Evolutionary conservation across 2,888 invertebrate genomes (phyloP).

Genomic region (Loripinus fragilis): DNA sequence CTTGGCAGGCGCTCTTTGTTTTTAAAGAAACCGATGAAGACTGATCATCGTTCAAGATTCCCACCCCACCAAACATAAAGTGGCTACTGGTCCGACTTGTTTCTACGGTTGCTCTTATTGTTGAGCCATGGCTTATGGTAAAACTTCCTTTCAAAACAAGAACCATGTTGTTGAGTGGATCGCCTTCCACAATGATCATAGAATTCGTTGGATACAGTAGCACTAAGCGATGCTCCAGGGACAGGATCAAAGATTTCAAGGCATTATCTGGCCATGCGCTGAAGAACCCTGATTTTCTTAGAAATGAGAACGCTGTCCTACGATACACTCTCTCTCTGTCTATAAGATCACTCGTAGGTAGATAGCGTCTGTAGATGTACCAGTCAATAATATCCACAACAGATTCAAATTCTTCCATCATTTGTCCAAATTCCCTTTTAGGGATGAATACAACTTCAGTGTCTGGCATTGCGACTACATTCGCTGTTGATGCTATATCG

Average conservation of each 20-base stretch:
- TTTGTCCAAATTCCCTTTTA: neutral
- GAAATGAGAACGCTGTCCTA: constrained; percentile 39
- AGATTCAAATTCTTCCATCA: constrained; percentile 25
- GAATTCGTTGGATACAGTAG: constrained; percentile 55
- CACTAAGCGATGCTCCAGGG: constrained; percentile 43
- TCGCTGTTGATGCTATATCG: constrained; percentile 42
- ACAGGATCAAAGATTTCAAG: constrained; percentile 52
- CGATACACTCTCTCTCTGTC: constrained; percentile 45
- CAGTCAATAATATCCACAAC: constrained; percentile 59
- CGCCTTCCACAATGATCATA: constrained; percentile 41
- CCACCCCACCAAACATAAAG: constrained; percentile 33
- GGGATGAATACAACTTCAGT: constrained; percentile 21
- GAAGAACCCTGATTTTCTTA: constrained; percentile 39
- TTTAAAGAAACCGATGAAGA: constrained; percentile 27
- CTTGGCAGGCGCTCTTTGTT: constrained; percentile 29
- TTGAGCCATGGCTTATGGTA: constrained; percentile 10
- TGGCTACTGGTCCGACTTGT: constrained; percentile 1
- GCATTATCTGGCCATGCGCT: constrained; percentile 45
- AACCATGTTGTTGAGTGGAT: constrained; percentile 47
- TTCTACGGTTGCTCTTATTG: neutral
- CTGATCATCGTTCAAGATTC: constrained; percentile 9
- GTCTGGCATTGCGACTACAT: constrained; percentile 25
- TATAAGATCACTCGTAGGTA: constrained; percentile 52
- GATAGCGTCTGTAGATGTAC: constrained; percentile 55
- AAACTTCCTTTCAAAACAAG: constrained; percentile 54